Percentiles rank a stretch among this genome's conserved stretches.
phyloP scores from a whole-genome alignment of 2,113 vertebrate species.

The Cariama cristata region DNA sequence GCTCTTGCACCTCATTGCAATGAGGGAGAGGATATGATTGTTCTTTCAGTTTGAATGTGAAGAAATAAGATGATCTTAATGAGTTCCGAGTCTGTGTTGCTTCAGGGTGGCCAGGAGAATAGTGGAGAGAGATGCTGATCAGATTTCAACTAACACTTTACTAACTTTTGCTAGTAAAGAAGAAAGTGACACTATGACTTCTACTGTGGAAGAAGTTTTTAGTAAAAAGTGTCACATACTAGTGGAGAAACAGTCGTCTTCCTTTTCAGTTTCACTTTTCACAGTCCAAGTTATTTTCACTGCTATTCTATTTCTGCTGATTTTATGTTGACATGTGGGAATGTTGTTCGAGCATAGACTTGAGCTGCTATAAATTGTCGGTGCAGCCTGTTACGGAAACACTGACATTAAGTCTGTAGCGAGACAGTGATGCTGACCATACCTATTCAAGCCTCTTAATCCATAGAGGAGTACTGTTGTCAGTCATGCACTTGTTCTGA shows the following conservation, averaged over 20 bases:
- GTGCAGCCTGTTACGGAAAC: background rate
- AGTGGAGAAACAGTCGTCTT: background rate
- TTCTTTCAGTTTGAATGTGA: background rate
- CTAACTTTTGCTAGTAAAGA: background rate
- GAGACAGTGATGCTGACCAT: background rate
- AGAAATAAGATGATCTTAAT: background rate
- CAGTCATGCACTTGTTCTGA: background rate
- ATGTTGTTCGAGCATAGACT: background rate
- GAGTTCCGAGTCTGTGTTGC: background rate
- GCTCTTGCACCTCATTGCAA: background rate
- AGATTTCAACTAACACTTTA: background rate
- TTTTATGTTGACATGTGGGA: background rate
- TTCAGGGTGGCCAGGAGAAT: background rate
- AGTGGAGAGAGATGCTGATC: background rate
- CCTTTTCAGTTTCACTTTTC: background rate
- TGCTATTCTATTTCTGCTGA: background rate
- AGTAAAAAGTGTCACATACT: background rate
- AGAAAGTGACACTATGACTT: background rate
- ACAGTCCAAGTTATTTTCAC: background rate
- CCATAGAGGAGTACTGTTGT: background rate
- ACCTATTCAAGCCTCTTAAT: background rate
- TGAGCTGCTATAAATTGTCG: background rate
- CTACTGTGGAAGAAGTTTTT: background rate
- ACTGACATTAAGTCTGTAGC: background rate
- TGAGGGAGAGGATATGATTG: background rate